These are phyloP conservation scores for Podarcis siculus DNA, from an alignment of 2,797 vertebrate species.

Conservation along the genomic window DNA sequence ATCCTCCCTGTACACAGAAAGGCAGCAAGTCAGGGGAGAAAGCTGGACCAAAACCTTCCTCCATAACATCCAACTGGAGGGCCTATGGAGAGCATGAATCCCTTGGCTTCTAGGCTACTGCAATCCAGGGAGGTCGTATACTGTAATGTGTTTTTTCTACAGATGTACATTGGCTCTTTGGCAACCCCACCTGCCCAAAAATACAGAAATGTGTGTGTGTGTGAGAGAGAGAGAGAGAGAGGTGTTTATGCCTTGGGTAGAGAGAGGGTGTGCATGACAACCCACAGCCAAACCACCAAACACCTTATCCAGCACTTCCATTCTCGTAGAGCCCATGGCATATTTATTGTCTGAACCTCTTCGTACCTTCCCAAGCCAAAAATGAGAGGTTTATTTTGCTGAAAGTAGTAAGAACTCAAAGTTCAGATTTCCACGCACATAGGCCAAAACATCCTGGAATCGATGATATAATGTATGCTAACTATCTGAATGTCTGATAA, in stretches of 20 bases:
- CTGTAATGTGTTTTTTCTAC: not conserved
- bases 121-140: not conserved
- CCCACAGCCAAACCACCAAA: not conserved
- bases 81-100: not conserved
- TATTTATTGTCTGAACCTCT: not conserved
- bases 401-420: not conserved
- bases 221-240: not conserved
- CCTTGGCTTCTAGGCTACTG: not conserved
- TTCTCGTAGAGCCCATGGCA: not conserved
- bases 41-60: not conserved
- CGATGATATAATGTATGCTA: conserved; percentile 55
- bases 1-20: not conserved
- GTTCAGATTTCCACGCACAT: not conserved
- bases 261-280: too few species aligned
- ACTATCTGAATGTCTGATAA: conserved; percentile 51
- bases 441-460: conserved; percentile 24
- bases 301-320: not conserved
- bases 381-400: not conserved
- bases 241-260: not conserved
- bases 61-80: not conserved
- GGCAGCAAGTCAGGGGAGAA: too few species aligned
- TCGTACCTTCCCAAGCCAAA: not conserved
- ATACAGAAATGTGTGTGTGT: not conserved
- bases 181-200: not conserved
- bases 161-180: not conserved